Base-by-base conservation (phyloP, 2,888 invertebrate species). In the Limnephilus auricula region DNA sequence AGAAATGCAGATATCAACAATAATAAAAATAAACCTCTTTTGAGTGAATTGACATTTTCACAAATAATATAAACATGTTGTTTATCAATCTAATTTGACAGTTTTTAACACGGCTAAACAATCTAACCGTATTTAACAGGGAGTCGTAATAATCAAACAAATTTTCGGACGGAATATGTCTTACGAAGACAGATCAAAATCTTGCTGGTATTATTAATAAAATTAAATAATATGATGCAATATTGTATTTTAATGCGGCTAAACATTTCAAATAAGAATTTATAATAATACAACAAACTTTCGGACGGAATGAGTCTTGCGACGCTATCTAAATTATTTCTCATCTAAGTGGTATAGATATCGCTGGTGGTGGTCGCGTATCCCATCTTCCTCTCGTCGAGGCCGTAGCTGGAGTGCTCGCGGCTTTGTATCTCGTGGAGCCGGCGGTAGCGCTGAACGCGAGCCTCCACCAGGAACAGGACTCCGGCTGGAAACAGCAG, bases 401-500 rank as follows among this genome's bases (percentile, higher is more conserved):
- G 96, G 83, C 96, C 96, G 94, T 97, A 97, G 37, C 97, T 97
- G 25, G 97, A 96, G 2, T 97, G 96, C 90, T 97, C 97, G 12
- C 97, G 95, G 91, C 97, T 97, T 93, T 97, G 96, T 94, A 97
- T 96, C 94, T 97, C 97, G 94, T 97, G 97, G 78, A 97, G 95
- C 92, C 96, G 96, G 94, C 97, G 97, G 94, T 98, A 98, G 90
- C 97, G 97, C 91, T 97, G 97, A 79, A 98, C 97, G 93, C 98
- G 96, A 0, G 98, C 98, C 95, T 99, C 99, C 0, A 98, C 97
- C 93, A 98, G 95, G 94, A 98, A 99, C 10, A 99, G 95, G 87
- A 97, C 96, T 15, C 98, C 98, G 15, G 98, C 97, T 1, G 98
- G 97, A 92, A 98, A 96, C 2, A 98, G 95, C 83, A 97, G 94